Percentiles rank a stretch among this genome's conserved stretches.
phyloP scores from a whole-genome alignment of 1,140 invertebrate species.

The Paraescarpia echinospica region DNA sequence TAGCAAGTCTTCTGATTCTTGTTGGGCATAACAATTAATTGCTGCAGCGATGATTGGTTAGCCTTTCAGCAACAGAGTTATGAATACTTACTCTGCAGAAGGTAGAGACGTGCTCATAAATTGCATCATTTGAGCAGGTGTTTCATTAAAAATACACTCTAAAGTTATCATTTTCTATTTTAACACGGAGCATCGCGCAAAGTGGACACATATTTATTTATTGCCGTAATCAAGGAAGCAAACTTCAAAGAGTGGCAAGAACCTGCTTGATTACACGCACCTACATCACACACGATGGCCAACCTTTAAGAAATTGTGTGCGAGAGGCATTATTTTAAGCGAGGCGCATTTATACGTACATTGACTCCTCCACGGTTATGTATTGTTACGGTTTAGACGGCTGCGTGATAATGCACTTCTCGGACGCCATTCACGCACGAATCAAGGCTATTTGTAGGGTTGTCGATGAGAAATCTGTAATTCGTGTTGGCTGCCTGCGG shows the following conservation, averaged over 20 bases:
- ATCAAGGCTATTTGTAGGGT: not conserved
- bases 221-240: not conserved
- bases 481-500: not conserved
- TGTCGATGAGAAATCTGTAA: not conserved
- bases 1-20: not conserved
- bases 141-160: not conserved
- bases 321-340: not conserved
- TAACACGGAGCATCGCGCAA: not conserved
- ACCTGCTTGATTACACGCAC: not conserved
- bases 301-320: not conserved
- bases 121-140: not conserved
- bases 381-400: not conserved
- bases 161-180: not conserved
- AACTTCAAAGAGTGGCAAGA: not conserved
- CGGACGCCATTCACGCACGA: not conserved
- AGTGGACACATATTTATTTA: not conserved
- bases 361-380: not conserved
- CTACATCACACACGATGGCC: too few relatives aligned
- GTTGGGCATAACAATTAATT: not conserved
- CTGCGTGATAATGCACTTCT: not conserved
- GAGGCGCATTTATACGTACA: not conserved
- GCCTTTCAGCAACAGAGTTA: not conserved
- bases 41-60: not conserved
- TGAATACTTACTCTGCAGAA: not conserved
- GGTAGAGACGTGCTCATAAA: not conserved